Base-by-base conservation (phyloP, 2,888 invertebrate species). In the Spodoptera exigua region DNA sequence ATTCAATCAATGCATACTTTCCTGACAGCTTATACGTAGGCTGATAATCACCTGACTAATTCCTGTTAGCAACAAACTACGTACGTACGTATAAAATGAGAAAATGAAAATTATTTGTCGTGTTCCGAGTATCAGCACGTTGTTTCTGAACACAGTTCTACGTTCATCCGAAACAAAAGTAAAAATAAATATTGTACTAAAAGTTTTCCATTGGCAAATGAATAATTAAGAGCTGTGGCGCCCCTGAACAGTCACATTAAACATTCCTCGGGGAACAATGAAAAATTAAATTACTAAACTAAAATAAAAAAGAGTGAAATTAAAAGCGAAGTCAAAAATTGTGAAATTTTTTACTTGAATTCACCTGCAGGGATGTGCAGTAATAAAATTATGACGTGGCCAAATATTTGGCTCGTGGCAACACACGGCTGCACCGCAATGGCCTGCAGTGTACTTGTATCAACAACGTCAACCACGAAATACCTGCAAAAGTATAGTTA, bases 331-430 rank as follows among this genome's bases (percentile, higher is more conserved):
- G 40, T 41, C 36, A 27, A 73, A 27, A 37, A 45, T 40, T 21
- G 35, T 37, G 1, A n/a, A 35, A 35, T 52, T 59, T 27, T 67
- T 55, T 48, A 52, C 54, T 37, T 44, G 44, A 37, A 68, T 55
- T 47, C 44, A 44, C 37, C 17, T 51, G 57, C 57, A 61, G 27
- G 37, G 47, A 60, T 47, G 54, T 53, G 41, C 14, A 37, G 43
- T 60, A 70, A 70, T 70, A 69, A 58, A 70, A 74, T 74, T 69
- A 70, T 62, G 39, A 58, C 54, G 36, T 52, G 47, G 16, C 44
- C 41, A 69, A 74, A 70, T 74, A 58, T 69, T 74, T 62, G 61
- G 54, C 74, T 61, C 44, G 21, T 27, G 54, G n/a, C 43, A 57
- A 51, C 39, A 43, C 43, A 40, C 62, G 48, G 41, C 17, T 70